Percentiles rank a stretch among this genome's conserved stretches.
phyloP scores from a whole-genome alignment of 2,797 vertebrate species.

The Melanotaenia parkinsoni region DNA sequence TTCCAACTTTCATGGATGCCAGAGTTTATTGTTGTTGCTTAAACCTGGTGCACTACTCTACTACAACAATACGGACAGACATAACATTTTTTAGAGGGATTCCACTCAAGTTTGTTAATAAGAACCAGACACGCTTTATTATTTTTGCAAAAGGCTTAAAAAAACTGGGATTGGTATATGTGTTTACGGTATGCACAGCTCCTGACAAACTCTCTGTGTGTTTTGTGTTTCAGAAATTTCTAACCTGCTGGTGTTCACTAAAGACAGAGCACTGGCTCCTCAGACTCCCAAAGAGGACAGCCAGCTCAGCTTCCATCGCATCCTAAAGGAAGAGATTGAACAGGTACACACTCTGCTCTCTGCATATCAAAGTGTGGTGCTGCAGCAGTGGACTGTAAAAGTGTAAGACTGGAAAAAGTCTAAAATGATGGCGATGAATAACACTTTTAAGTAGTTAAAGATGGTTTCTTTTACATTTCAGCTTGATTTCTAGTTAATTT shows the following conservation, averaged over 20 bases:
- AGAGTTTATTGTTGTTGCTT: background rate
- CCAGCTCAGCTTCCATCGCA: slow-evolving; percentile 93
- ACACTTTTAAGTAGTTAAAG: background rate
- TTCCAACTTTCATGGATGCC: slow-evolving; percentile 9
- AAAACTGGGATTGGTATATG: background rate
- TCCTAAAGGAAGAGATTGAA: slow-evolving; percentile 92
- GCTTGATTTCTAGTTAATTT: too few relatives aligned
- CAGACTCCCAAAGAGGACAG: slow-evolving; percentile 83
- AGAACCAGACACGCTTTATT: background rate
- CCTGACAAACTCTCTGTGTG: background rate
- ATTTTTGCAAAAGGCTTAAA: background rate
- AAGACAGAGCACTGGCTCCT: slow-evolving; percentile 80
- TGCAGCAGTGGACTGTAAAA: background rate
- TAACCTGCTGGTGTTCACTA: slow-evolving; percentile 94
- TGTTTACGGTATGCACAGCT: background rate
- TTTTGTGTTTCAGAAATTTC: slow-evolving; percentile 89
- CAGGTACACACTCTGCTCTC: slow-evolving; percentile 80
- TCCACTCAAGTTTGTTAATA: background rate
- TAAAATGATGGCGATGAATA: background rate
- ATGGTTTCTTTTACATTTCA: background rate
- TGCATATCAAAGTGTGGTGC: background rate
- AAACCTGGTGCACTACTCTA: background rate
- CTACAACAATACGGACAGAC: slow-evolving; percentile 4
- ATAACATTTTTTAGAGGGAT: background rate
- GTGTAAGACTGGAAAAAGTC: background rate